Base-by-base conservation (phyloP, 92 coral and sea anemone genomes). In the Phenganax subtilis region DNA sequence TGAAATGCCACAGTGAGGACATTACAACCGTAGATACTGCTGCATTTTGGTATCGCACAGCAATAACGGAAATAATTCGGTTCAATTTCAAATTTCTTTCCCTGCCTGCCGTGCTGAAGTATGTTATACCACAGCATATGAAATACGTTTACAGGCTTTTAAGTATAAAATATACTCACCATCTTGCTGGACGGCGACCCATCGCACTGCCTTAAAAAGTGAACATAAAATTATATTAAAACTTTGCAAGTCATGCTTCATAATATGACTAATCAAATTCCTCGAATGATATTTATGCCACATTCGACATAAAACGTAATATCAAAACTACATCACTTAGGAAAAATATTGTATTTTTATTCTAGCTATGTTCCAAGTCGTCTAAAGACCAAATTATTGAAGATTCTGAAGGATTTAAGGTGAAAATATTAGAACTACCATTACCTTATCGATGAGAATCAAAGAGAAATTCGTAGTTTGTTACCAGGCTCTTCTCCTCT, bases 131-230 rank as follows among this genome's bases (percentile, higher is more conserved):
- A 59, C 25, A 59, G 7, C 25, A 14, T 1, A 59, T 51, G 8
- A 51, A 14, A 70, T n/a, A n/a, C 57, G 14, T 3, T 31, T 16
- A 28, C 7, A 29, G 25, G 6, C 55, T 16, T 10, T 28, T 3
- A 72, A 72, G 51, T 29, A 54, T 9, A 17, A 9, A 54, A 53
- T n/a, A 12, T 9, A 91, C 97, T 83, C 88, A 94, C 97, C 98
- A 90, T 88, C 98, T 91, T 86, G 96, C 98, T 61, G 96, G 97
- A 88, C 97, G 89, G 79, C 98, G 97, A 90, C 97, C 97, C 97
- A 94, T 92, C 15, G 44, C 44, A 58, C 65, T 62, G 81, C 12
- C 81, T 67, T 76, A 76, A 8, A 76, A 8, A 30, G 54, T 54
- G 62, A 75, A n/a, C 17, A 58, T 0, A 25, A 27, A 76, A 58